Base-by-base conservation (phyloP, 2,888 invertebrate species). In the Chydorus sphaericus region DNA sequence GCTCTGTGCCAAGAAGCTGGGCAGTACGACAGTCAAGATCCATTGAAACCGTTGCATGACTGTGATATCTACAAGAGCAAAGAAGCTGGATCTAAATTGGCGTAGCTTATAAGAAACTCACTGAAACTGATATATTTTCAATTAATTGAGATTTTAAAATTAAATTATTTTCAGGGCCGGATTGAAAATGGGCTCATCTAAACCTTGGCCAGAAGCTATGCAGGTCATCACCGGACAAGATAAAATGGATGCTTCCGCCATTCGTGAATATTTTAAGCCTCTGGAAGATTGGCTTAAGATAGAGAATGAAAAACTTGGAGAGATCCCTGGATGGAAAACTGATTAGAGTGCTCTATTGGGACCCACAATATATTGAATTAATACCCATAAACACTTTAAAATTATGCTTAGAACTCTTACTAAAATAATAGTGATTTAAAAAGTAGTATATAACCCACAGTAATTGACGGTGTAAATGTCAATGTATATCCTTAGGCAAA, bases 1-100 rank as follows among this genome's bases (percentile, higher is more conserved):
- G 78, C 88, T 0, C 73, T 93, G 61, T 94, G 94, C 68, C 79
- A 78, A 58, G 80, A 82, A 0, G 84, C 92, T 1, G 84, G 85
- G 0, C 85, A 91, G 69, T 85, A 83, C 69, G 82, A 82, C 59
- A 81, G 82, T 1, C 76, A 79, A 1, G 83, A 88, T 67, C 75
- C 80, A 0, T 70, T 76, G 5, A 55, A 66, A 4, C 85, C 89
- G 0, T 74, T 94, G 38, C 88, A 93, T 73, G 85, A 85, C 66
- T 94, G 93, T 69, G 92, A 93, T 70, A 83, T 93, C 66, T 91
- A 91, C 73, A 73, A 85, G 54, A 89, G 84, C 65, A 83, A 83
- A 48, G 83, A 84, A 60, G 92, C 92, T 16, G 93, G 93, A 1
- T 76, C 78, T 61, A 76, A 87, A 60, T 70, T 93, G 7, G 84